Evolutionary conservation across 2,797 vertebrate genomes (phyloP).

Genomic region (Chelonia mydas): DNA sequence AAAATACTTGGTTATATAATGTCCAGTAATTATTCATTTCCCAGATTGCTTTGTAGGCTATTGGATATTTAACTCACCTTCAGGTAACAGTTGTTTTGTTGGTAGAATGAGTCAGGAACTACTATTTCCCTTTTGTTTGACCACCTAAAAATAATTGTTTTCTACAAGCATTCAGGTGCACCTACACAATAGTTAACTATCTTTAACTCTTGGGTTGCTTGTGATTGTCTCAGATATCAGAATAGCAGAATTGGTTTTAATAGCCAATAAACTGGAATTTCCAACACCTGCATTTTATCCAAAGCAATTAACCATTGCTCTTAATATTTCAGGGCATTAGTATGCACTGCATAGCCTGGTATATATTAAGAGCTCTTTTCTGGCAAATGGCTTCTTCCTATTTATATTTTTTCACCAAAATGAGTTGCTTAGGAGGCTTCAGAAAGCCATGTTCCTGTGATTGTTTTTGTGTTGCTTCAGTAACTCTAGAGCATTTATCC

Average conservation of each 20-base stretch:
- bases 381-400: conserved; percentile 6
- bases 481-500: conserved; percentile 82
- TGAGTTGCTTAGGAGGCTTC: conserved; percentile 65
- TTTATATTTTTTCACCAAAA: not conserved
- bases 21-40: conserved; percentile 20
- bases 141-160: not conserved
- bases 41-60: conserved; percentile 45
- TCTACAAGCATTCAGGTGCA: conserved; percentile 10
- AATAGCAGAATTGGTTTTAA: conserved; percentile 12
- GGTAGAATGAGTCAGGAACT: conserved; percentile 14
- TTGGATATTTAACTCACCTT: conserved; percentile 17
- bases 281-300: not conserved
- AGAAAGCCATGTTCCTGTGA: conserved; percentile 75
- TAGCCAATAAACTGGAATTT: not conserved
- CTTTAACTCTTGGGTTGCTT: conserved; percentile 35
- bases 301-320: not conserved
- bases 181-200: not conserved
- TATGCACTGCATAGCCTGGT: not conserved
- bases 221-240: conserved; percentile 9
- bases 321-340: not conserved
- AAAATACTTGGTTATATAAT: not conserved
- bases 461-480: conserved; percentile 83
- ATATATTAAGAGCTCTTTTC: not conserved
- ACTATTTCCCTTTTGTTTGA: conserved; percentile 46
- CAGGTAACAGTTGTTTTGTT: conserved; percentile 24